Conservation (phyloP, 1,140 invertebrate genomes). For the Drosophila nigrodunni region DNA sequence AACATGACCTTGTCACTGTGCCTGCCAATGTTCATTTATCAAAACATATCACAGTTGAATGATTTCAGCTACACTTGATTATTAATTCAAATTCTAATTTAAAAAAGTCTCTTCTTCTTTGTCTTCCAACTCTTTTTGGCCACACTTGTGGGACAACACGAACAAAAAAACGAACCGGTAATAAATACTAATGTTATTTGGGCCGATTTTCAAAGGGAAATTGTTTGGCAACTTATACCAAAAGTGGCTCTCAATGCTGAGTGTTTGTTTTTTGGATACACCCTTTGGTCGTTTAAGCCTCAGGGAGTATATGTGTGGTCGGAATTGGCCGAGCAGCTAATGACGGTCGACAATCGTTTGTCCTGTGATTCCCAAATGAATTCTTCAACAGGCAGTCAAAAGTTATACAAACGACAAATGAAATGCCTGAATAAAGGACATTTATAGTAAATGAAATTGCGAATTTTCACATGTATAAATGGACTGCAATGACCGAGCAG, state of each 20-base stretch:
- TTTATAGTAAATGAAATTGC: slow-evolving; percentile 37
- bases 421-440: slow-evolving; percentile 6
- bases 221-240: slow-evolving; percentile 30
- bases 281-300: slow-evolving; percentile 15
- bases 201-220: slow-evolving; percentile 51
- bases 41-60: slow-evolving; percentile 44
- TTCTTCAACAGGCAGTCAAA: slow-evolving; percentile 19
- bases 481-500: slow-evolving; percentile 16
- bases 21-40: slow-evolving; percentile 49
- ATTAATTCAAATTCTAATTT: neutral
- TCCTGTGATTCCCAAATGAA: slow-evolving; percentile 33
- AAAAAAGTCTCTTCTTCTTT: neutral
- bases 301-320: slow-evolving; percentile 20
- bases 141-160: neutral
- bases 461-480: slow-evolving; percentile 24
- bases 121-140: neutral
- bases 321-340: slow-evolving; percentile 37
- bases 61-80: slow-evolving; percentile 25
- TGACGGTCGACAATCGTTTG: slow-evolving; percentile 37
- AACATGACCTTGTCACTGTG: neutral
- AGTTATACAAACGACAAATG: slow-evolving; percentile 15
- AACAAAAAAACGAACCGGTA: slow-evolving; percentile 4
- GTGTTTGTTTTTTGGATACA: slow-evolving; percentile 18
- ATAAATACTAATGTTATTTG: slow-evolving; percentile 72
- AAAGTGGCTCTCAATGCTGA: slow-evolving; percentile 17